Evolutionary conservation across 2,113 vertebrate species (phyloP).

Genomic region (Tupaia tana): DNA sequence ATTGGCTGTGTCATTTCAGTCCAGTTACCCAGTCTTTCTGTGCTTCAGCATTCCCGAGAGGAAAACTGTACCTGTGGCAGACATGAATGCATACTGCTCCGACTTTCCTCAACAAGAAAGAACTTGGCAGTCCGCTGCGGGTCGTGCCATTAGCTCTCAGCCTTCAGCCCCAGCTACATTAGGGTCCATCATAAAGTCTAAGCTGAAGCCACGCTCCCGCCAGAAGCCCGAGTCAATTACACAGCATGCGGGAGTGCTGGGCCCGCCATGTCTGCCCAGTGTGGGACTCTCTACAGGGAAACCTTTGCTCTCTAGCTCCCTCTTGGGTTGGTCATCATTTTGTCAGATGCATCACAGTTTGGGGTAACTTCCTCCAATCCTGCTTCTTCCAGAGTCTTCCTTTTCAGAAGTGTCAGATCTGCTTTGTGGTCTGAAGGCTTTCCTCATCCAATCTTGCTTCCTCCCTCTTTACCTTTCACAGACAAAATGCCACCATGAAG

Average conservation of each 20-base stretch:
- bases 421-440: background rate
- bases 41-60: accelerated
- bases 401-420: background rate
- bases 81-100: background rate
- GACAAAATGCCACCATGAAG: background rate
- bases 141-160: accelerated
- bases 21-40: background rate
- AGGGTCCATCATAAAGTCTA: background rate
- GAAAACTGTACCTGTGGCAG: background rate
- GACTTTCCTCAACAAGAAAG: background rate
- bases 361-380: background rate
- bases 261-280: accelerated
- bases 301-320: background rate
- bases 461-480: background rate
- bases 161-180: accelerated
- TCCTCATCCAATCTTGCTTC: background rate
- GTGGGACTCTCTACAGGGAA: background rate
- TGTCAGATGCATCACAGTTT: background rate
- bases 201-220: background rate
- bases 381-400: background rate
- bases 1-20: background rate
- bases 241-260: background rate
- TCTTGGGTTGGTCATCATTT: background rate
- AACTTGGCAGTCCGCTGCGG: background rate
- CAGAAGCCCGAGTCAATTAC: background rate